Percentiles rank a stretch among this genome's conserved stretches.
Evolutionary conservation across 2,113 vertebrate genomes (phyloP).

Genomic region (Thomomys bottae): DNA sequence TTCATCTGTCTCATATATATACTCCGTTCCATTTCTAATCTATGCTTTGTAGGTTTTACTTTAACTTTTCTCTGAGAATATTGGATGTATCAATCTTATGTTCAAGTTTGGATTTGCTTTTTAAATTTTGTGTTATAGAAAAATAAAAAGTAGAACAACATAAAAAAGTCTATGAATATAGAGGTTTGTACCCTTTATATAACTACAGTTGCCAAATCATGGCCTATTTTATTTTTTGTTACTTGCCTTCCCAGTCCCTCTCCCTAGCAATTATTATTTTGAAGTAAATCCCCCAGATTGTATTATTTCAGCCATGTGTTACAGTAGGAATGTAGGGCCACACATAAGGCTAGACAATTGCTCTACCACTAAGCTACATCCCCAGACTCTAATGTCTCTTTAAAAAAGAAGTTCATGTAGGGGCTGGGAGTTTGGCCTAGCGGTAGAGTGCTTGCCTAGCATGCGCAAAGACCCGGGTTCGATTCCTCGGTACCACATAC

Average conservation of each 20-base stretch:
- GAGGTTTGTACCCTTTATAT: background rate
- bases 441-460: too few species aligned
- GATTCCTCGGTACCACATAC: too few species aligned
- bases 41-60: background rate
- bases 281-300: background rate
- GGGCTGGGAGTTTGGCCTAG: too few species aligned
- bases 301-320: background rate
- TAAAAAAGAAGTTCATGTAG: background rate
- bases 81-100: slow-evolving; percentile 24
- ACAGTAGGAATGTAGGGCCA: background rate
- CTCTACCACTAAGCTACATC: background rate
- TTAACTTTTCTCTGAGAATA: slow-evolving; percentile 46
- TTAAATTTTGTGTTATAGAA: slow-evolving; percentile 21
- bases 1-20: background rate
- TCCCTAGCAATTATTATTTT: slow-evolving; percentile 2
- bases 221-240: background rate
- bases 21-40: background rate
- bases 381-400: background rate
- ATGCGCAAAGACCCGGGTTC: too few species aligned
- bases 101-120: slow-evolving; percentile 47
- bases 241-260: background rate
- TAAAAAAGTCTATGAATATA: background rate
- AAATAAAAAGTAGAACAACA: background rate
- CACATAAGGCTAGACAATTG: background rate
- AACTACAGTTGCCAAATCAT: background rate